Conservation (phyloP, 2,888 invertebrate species). For the Mythimna albipuncta region DNA sequence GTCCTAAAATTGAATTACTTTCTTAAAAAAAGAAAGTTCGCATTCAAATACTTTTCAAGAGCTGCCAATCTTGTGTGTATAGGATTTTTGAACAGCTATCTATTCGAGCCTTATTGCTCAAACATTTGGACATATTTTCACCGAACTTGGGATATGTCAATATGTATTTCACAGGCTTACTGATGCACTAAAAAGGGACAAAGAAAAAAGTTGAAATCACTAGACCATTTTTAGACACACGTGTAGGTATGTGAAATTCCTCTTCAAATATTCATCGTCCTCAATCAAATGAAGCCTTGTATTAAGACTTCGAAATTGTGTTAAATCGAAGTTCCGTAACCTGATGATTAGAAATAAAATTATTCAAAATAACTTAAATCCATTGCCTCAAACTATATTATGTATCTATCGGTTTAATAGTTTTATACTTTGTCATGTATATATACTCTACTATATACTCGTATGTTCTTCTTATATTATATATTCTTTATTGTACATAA, state of each 20-base stretch:
- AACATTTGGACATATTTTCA: slow-evolving; percentile 25
- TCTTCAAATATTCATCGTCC: neutral
- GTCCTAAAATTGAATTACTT: neutral
- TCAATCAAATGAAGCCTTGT: neutral
- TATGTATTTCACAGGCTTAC: slow-evolving; percentile 5
- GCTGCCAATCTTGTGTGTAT: neutral
- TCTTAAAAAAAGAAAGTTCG: neutral
- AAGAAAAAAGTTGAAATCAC: neutral
- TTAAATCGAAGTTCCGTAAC: neutral
- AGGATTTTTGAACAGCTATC: slow-evolving; percentile 5
- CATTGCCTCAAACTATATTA: too few relatives aligned
- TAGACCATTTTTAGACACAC: neutral
- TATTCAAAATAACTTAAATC: neutral
- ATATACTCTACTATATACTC: too few relatives aligned
- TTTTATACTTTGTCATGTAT: too few relatives aligned
- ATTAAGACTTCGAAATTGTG: neutral
- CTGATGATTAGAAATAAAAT: neutral
- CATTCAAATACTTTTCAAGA: slow-evolving; percentile 1
- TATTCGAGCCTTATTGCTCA: slow-evolving; percentile 21
- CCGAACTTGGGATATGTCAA: slow-evolving; percentile 8
- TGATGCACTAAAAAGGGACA: slow-evolving; percentile 1
- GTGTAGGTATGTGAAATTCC: neutral
- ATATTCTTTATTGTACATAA: too few relatives aligned
- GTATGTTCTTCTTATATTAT: too few relatives aligned
- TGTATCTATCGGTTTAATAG: too few relatives aligned